Percentiles rank a stretch among this genome's conserved stretches.
These are phyloP conservation scores for Sapajus apella DNA, from an alignment of 2,113 vertebrate species.

Conservation along the genomic window DNA sequence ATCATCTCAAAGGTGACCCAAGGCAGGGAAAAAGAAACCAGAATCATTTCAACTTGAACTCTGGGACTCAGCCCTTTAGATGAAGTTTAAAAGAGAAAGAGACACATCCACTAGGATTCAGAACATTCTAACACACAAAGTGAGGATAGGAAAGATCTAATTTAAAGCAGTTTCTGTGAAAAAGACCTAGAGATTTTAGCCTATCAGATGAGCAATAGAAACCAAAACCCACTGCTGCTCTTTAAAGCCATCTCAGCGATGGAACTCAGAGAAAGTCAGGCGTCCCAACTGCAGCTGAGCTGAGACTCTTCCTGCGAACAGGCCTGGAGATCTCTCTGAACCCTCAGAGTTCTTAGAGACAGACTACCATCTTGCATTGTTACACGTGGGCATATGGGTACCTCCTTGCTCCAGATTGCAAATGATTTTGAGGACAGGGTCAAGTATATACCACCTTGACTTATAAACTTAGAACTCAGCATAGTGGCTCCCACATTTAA, in stretches of 20 bases:
- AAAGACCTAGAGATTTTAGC: background rate
- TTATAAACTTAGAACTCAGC: background rate
- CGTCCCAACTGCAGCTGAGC: background rate
- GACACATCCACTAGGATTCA: background rate
- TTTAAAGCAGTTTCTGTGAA: background rate
- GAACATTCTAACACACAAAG: background rate
- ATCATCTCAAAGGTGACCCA: background rate
- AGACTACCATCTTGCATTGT: fast-evolving
- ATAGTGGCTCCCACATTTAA: no score
- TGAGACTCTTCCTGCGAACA: fast-evolving
- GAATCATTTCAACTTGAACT: background rate
- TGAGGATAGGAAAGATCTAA: background rate
- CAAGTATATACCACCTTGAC: no score
- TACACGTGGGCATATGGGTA: no score
- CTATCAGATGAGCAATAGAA: background rate
- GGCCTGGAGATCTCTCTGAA: background rate
- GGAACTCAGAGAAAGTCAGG: background rate
- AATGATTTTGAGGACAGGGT: background rate
- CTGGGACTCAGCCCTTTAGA: background rate
- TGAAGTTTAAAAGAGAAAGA: background rate
- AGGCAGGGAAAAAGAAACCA: background rate
- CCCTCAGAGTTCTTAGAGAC: fast-evolving
- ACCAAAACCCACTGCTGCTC: fast-evolving
- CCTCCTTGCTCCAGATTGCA: background rate
- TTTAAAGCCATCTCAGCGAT: no score